Evolutionary conservation across 2,113 vertebrate species (phyloP), one percentile per base, ranked within the genome.

Genomic region (Archilochus colubris): DNA sequence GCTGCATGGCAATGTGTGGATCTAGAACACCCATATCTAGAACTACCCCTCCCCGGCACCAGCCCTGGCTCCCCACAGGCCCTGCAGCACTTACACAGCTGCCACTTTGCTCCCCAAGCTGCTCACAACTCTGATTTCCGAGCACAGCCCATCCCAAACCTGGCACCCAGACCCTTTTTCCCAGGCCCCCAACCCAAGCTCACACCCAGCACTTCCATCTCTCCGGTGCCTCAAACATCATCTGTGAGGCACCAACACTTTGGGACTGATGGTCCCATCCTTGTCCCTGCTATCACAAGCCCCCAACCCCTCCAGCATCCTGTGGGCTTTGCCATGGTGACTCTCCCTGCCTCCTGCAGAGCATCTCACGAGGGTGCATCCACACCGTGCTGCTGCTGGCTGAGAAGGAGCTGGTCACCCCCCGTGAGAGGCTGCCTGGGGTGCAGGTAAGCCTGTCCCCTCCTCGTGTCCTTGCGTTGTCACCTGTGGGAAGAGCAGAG

Each of bases 381-480:
- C 97, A 98, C 31, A 93, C 94, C 30, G 44, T 98, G 6, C 84
- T 99, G 87, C 95, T 98, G 93, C 88, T 99, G 93, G 98, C 98
- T 3, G 98, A 99, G 70, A 99, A 99, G 97, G 98, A 98, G 78
- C 96, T 61, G 72, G 28, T 87, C 15, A 33, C 96, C 25, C 98
- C 97, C 7, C 97, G 98, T 23, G 98, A 99, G 90, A 98, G 55
- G 53, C 95, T 98, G 54, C 97, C 98, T 0, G 98, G 98, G 21
- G 50, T 98, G 78, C 98, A 99, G 98, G 99, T 99, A 96, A 98
- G 91, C 25, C n/a, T 40, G 22, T n/a, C 12, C 73, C 44, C 22
- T 38, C 44, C 22, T 38, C 2, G 0, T 51, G 38, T 59, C 38
- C 82, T 22, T 0, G 0, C 1, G 0, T 28, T 10, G 31, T 59